phyloP scores from a whole-genome alignment of 2,888 invertebrate genomes.

The Melanotus villosus region DNA sequence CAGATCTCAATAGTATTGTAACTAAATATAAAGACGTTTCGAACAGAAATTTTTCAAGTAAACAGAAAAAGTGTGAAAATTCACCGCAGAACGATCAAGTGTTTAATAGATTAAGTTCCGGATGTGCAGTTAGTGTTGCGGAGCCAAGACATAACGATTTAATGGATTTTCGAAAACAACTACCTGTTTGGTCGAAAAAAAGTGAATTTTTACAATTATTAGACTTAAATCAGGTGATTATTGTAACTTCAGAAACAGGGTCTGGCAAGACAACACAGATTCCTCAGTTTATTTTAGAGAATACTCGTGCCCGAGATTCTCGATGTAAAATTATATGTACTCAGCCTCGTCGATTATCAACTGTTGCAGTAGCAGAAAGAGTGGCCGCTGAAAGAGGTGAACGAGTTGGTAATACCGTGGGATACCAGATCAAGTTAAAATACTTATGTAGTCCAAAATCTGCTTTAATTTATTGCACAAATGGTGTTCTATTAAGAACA shows the following conservation, averaged over 20 bases:
- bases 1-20: slow-evolving; percentile 16
- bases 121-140: slow-evolving; percentile 33
- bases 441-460: slow-evolving; percentile 86
- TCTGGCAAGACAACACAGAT: slow-evolving; percentile 97
- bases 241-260: slow-evolving; percentile 89
- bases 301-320: slow-evolving; percentile 73
- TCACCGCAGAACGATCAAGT: slow-evolving; percentile 21
- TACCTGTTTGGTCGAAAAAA: slow-evolving; percentile 80
- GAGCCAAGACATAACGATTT: slow-evolving; percentile 72
- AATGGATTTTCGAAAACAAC: slow-evolving; percentile 73
- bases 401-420: slow-evolving; percentile 75
- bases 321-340: slow-evolving; percentile 91
- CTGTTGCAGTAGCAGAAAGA: slow-evolving; percentile 90
- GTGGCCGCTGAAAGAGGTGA: slow-evolving; percentile 78
- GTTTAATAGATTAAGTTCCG: slow-evolving; percentile 39
- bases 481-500: slow-evolving; percentile 89
- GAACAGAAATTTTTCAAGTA: not conserved
- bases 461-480: slow-evolving; percentile 91
- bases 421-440: slow-evolving; percentile 94
- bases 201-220: slow-evolving; percentile 79
- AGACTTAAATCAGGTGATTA: slow-evolving; percentile 77
- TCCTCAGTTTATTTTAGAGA: slow-evolving; percentile 92
- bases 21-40: not conserved
- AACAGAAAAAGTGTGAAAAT: slow-evolving; percentile 6
- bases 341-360: slow-evolving; percentile 93